phyloP scores from a whole-genome alignment of 1,140 invertebrate species.

The Pseudomyrmex flavicornis region DNA sequence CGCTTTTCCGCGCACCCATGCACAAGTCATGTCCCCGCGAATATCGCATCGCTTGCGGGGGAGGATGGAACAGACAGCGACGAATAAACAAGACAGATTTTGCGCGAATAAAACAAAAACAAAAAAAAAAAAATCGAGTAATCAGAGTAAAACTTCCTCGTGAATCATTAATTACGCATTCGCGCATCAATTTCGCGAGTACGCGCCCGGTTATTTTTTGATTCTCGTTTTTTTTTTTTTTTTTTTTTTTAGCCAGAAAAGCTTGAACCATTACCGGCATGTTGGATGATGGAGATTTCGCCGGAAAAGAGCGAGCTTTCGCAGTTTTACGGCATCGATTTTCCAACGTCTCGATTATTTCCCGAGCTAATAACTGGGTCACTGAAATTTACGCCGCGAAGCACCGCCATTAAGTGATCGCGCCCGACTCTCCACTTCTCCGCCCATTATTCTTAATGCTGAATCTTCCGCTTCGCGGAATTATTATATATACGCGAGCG shows the following conservation, averaged over 20 bases:
- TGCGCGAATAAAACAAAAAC: neutral
- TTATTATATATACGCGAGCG: neutral
- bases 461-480: slow-evolving; percentile 35
- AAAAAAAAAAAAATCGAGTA: neutral
- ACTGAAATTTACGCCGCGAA: slow-evolving; percentile 51
- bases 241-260: neutral
- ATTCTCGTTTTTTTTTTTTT: too few relatives aligned
- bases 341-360: slow-evolving; percentile 59
- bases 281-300: too few relatives aligned
- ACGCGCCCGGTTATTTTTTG: too few relatives aligned
- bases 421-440: slow-evolving; percentile 38
- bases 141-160: neutral
- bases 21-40: slow-evolving; percentile 47
- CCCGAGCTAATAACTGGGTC: slow-evolving; percentile 55
- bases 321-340: slow-evolving; percentile 46
- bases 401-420: slow-evolving; percentile 35
- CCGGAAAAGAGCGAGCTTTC: too few relatives aligned
- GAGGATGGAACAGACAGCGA: too few relatives aligned
- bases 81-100: neutral
- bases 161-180: neutral
- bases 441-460: slow-evolving; percentile 52
- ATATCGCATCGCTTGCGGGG: slow-evolving; percentile 10
- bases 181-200: too few relatives aligned
- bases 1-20: slow-evolving; percentile 23
- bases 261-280: slow-evolving; percentile 36